Percentiles rank a stretch among this genome's conserved stretches.
These are phyloP conservation scores for Oscheius myriophilus DNA, from an alignment of 2,888 invertebrate species.

Conservation along the genomic window DNA sequence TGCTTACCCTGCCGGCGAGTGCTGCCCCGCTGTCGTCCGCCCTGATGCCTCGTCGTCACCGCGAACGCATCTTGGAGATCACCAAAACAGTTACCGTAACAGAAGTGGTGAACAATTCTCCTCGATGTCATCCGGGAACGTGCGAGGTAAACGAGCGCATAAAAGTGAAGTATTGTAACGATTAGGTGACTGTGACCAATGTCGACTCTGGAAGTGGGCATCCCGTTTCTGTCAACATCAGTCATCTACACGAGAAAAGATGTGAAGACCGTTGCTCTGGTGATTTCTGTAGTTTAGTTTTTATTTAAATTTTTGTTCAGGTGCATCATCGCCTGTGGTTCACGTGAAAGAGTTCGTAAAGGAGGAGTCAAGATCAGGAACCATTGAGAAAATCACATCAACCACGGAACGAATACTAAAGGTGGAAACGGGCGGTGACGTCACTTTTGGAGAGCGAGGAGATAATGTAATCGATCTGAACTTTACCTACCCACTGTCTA, in stretches of 20 bases:
- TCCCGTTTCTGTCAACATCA: slow-evolving; percentile 30
- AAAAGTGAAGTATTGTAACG: neutral
- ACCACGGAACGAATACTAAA: slow-evolving; percentile 5
- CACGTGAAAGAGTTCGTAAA: slow-evolving; percentile 12
- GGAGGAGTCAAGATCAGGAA: slow-evolving; percentile 8
- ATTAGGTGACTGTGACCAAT: slow-evolving; percentile 31
- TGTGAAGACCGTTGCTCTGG: slow-evolving; percentile 9
- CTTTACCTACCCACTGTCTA: slow-evolving; percentile 24
- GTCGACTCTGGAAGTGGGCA: slow-evolving; percentile 28
- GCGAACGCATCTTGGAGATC: slow-evolving; percentile 49
- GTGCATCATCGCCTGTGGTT: slow-evolving; percentile 17
- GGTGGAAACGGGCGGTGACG: slow-evolving; percentile 17
- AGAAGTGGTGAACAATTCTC: slow-evolving; percentile 36
- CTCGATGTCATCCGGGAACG: slow-evolving; percentile 18
- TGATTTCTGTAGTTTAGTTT: neutral
- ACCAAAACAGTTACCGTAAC: slow-evolving; percentile 54
- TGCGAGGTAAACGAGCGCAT: slow-evolving; percentile 6
- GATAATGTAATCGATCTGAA: slow-evolving; percentile 47
- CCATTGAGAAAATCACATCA: slow-evolving; percentile 10
- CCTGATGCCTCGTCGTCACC: slow-evolving; percentile 43
- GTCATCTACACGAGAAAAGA: slow-evolving; percentile 28
- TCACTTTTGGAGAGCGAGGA: slow-evolving; percentile 33
- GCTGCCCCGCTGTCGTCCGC: slow-evolving; percentile 25
- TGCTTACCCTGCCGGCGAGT: slow-evolving; percentile 27
- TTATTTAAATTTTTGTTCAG: neutral